These are phyloP conservation scores for Pipistrellus nathusii DNA, from an alignment of 2,797 vertebrate species.

Conservation along the genomic window DNA sequence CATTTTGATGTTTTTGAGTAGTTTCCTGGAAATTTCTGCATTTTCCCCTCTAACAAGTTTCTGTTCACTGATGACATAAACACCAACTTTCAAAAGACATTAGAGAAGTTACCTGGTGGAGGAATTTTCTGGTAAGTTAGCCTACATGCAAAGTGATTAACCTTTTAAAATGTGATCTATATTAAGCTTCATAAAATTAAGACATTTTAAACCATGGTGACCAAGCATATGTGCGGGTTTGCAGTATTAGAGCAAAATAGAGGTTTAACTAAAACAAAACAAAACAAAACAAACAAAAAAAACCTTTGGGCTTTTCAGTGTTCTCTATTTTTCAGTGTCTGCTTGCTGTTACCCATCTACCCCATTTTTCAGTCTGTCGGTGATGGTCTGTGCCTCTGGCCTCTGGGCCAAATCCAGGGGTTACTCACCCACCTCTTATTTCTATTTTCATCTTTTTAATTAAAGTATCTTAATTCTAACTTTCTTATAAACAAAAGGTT, in stretches of 20 bases:
- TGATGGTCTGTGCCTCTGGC: neutral
- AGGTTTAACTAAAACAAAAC: neutral
- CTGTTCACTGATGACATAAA: neutral
- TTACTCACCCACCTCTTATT: neutral
- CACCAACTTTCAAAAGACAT: neutral
- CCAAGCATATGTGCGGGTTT: neutral
- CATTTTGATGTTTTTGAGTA: neutral
- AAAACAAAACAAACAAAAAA: neutral
- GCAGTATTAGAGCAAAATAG: neutral
- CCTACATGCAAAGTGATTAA: neutral
- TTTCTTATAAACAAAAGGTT: neutral
- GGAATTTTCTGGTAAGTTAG: neutral
- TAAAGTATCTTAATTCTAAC: neutral
- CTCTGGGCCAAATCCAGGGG: neutral
- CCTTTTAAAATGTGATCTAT: neutral
- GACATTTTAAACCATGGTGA: neutral
- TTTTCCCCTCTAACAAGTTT: neutral
- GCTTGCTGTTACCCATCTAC: neutral
- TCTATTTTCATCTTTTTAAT: neutral
- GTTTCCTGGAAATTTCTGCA: neutral
- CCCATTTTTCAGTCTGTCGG: neutral
- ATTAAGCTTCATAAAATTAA: slow-evolving; percentile 7
- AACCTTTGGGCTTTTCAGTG: neutral
- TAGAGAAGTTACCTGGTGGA: neutral
- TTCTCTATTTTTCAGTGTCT: neutral